A percentile compares a stretch with the other conserved stretches of the same genome.
phyloP scores from a whole-genome alignment of 2,797 vertebrate species.

The Trematomus bernacchii region DNA sequence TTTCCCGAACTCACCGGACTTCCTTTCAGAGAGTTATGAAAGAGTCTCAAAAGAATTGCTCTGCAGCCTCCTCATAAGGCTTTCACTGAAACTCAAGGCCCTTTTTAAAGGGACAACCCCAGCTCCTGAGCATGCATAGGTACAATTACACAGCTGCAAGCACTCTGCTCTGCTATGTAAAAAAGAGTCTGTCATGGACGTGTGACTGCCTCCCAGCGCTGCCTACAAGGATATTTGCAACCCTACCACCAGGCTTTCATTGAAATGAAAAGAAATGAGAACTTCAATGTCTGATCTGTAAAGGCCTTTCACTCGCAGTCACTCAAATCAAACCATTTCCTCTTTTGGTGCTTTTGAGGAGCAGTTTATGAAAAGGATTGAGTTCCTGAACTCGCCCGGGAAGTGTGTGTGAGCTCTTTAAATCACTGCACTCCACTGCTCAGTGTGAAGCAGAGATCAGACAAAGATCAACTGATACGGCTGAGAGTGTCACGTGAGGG shows the following conservation, averaged over 20 bases:
- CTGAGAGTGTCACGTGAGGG: background rate
- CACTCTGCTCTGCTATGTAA: background rate
- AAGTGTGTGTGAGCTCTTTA: background rate
- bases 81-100: constrained; percentile 14
- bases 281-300: constrained; percentile 1
- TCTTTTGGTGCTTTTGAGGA: constrained; percentile 1
- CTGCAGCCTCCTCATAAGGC: constrained; percentile 8
- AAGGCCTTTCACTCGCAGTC: constrained; percentile 6
- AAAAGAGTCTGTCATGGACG: constrained; percentile 12
- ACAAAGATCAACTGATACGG: background rate
- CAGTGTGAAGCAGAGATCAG: constrained; percentile 1
- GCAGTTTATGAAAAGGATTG: constrained; percentile 15
- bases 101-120: constrained; percentile 5
- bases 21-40: constrained; percentile 27
- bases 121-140: constrained; percentile 6
- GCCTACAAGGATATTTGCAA: background rate
- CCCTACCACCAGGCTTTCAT: constrained; percentile 11
- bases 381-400: constrained; percentile 3
- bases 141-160: background rate
- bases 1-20: constrained; percentile 31
- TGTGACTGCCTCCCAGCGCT: background rate
- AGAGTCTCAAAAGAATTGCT: constrained; percentile 17
- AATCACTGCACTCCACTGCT: background rate
- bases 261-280: constrained; percentile 22
- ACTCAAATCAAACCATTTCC: constrained; percentile 24